A percentile compares a stretch with the other conserved stretches of the same genome.
Evolutionary conservation across 2,113 vertebrate genomes (phyloP).

Genomic region (Tympanuchus pallidicinctus): DNA sequence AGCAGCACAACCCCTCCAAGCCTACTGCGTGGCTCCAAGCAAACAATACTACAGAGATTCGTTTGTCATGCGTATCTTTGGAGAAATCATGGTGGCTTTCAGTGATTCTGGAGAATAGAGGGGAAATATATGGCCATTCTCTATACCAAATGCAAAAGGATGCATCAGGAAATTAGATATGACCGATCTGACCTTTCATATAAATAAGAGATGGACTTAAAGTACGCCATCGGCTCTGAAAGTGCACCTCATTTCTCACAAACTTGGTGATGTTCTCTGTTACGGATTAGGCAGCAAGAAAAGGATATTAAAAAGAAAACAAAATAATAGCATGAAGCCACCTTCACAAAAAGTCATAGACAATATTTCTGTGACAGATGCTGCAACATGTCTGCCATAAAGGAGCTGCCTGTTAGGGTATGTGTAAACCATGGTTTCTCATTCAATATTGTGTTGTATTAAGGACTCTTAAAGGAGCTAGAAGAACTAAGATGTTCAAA

Average conservation of each 20-base stretch:
- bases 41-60: background rate
- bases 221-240: conserved; percentile 35
- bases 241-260: conserved; percentile 52
- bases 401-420: background rate
- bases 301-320: conserved; percentile 57
- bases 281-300: background rate
- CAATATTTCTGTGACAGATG: background rate
- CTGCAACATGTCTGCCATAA: background rate
- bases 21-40: background rate
- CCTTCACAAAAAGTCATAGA: background rate
- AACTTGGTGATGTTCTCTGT: conserved; percentile 43
- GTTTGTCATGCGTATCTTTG: background rate
- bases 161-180: conserved; percentile 66
- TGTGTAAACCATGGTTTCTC: background rate
- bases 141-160: conserved; percentile 4
- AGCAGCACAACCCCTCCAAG: background rate
- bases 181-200: conserved; percentile 52
- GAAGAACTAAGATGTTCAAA: background rate
- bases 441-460: background rate
- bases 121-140: background rate
- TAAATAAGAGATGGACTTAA: conserved; percentile 46
- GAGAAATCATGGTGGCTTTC: conserved; percentile 5
- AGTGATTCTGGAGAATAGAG: background rate
- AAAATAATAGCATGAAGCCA: background rate
- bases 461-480: background rate